Evolutionary conservation across 2,888 invertebrate genomes (phyloP).

Genomic region (Esperia sulphurella): DNA sequence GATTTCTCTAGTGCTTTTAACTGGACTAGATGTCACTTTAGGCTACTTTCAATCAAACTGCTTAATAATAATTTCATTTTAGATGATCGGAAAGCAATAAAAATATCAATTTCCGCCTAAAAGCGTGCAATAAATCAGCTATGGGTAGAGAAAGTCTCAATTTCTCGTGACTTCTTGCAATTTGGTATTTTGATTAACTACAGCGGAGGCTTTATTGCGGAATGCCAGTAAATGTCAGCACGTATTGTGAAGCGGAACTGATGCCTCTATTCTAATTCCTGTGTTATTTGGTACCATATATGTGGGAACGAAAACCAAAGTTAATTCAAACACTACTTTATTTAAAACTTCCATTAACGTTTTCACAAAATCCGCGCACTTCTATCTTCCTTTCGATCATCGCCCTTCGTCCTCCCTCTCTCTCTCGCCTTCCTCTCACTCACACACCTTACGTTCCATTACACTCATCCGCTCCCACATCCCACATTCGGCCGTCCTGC

Average conservation of each 20-base stretch:
- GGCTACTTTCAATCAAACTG: constrained; percentile 1
- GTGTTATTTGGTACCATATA: neutral
- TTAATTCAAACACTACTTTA: too few relatives aligned
- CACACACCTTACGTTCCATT: too few relatives aligned
- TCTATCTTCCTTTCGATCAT: too few relatives aligned
- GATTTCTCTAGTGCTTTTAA: too few relatives aligned
- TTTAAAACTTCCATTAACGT: too few relatives aligned
- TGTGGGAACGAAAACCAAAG: constrained; percentile 16
- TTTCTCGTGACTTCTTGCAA: constrained; percentile 33
- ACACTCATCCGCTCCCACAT: too few relatives aligned
- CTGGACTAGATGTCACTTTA: neutral
- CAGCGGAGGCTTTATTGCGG: constrained; percentile 12
- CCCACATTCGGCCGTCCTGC: too few relatives aligned
- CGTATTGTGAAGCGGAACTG: neutral
- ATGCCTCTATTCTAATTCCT: neutral
- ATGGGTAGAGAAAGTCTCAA: neutral
- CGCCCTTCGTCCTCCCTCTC: too few relatives aligned
- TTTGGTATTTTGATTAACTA: constrained; percentile 44
- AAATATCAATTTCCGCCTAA: constrained; percentile 4
- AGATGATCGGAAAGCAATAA: constrained; percentile 4
- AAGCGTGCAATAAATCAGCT: constrained; percentile 6
- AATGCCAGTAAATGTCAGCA: constrained; percentile 33
- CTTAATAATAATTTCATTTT: neutral
- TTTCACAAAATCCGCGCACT: too few relatives aligned
- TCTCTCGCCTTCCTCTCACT: too few relatives aligned